A percentile compares a stretch with the other conserved stretches of the same genome.
Conservation (phyloP, 2,888 invertebrate species). For the Dicycla oo region DNA sequence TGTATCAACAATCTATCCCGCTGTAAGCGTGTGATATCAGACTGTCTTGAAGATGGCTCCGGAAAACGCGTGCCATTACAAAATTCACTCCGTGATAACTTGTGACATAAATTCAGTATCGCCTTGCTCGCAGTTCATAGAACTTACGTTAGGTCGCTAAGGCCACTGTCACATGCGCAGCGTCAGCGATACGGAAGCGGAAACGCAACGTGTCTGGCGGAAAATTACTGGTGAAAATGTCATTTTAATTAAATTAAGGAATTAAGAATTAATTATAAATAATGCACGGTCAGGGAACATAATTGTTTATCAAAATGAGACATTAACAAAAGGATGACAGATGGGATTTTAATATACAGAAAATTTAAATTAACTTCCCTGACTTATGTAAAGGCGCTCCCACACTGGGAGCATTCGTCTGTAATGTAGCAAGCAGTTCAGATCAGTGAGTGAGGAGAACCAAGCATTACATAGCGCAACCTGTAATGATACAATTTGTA, state of each 20-base stretch:
- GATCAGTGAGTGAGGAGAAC: no score
- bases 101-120: conserved; percentile 87
- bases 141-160: conserved; percentile 79
- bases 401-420: no score
- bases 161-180: conserved; percentile 45
- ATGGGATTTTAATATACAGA: neutral
- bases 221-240: conserved; percentile 7
- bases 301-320: neutral
- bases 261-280: neutral
- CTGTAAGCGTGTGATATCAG: conserved; percentile 31
- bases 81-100: conserved; percentile 84
- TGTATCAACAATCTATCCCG: conserved; percentile 31
- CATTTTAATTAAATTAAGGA: neutral
- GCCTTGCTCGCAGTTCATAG: conserved; percentile 83
- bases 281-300: neutral
- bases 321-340: no score
- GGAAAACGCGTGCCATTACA: conserved; percentile 84
- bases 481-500: no score
- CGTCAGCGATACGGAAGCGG: conserved; percentile 49
- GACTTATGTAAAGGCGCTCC: no score
- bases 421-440: no score
- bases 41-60: conserved; percentile 68
- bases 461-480: no score
- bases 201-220: conserved; percentile 6
- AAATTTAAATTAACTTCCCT: neutral